Evolutionary conservation across 2,797 vertebrate species (phyloP).

Genomic region (Huso huso): DNA sequence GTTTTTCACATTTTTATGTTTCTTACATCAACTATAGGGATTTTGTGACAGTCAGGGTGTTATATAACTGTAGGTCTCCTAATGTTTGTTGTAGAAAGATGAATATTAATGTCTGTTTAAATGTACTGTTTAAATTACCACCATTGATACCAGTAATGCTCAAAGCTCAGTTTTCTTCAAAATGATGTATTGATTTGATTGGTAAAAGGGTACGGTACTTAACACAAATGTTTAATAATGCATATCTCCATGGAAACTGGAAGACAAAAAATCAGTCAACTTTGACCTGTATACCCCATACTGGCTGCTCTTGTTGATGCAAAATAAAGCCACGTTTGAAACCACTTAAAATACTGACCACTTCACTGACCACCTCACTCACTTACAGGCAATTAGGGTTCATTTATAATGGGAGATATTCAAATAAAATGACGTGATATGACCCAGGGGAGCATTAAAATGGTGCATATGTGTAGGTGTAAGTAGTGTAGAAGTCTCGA

Average conservation of each 20-base stretch:
- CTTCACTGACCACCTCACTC: constrained; percentile 2
- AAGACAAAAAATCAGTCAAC: constrained; percentile 16
- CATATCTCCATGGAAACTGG: constrained; percentile 8
- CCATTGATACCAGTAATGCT: too few species aligned
- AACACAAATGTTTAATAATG: constrained; percentile 12
- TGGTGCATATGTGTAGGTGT: constrained; percentile 2
- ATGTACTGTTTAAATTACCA: too few species aligned
- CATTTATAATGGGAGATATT: constrained; percentile 55
- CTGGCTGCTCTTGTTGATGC: constrained; percentile 27
- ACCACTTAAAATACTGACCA: constrained; percentile 31
- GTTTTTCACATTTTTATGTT: too few species aligned
- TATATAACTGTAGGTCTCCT: too few species aligned
- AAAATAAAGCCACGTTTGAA: constrained; percentile 39
- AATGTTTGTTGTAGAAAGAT: too few species aligned
- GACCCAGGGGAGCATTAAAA: constrained; percentile 27
- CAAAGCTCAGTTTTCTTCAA: too few species aligned
- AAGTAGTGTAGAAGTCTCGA: too few species aligned
- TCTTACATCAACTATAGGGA: too few species aligned
- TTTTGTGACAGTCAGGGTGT: too few species aligned
- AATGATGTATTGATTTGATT: not conserved
- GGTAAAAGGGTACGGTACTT: constrained; percentile 12
- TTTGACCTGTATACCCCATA: constrained; percentile 32
- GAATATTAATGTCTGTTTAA: too few species aligned
- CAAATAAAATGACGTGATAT: constrained; percentile 56
- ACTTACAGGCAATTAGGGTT: constrained; percentile 57